Percentiles rank a stretch among this genome's conserved stretches.
These are phyloP conservation scores for Aradophagus sp. DNA, from an alignment of 1,140 invertebrate species.

Conservation along the genomic window DNA sequence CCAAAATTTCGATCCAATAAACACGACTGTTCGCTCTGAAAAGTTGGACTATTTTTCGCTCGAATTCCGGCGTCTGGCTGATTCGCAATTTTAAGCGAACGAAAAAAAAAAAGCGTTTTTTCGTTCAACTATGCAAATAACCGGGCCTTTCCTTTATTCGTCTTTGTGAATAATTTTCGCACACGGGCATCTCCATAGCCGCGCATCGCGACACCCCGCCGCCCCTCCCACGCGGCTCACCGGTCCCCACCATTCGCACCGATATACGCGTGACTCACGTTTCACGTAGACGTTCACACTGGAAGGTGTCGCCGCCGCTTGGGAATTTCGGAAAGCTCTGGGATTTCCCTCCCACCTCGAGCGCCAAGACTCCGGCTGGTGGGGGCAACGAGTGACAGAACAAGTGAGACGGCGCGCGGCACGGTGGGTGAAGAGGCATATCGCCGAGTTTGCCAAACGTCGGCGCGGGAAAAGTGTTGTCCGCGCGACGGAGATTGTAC, in stretches of 20 bases:
- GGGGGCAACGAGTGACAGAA: too few relatives aligned
- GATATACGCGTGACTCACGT: constrained; percentile 68
- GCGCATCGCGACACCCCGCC: constrained; percentile 31
- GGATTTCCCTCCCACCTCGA: constrained; percentile 63
- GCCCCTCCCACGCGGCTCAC: constrained; percentile 3
- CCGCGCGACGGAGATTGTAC: constrained; percentile 63
- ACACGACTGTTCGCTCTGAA: too few relatives aligned
- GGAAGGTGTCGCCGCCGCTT: constrained; percentile 70
- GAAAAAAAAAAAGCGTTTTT: too few relatives aligned
- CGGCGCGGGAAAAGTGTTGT: constrained; percentile 68
- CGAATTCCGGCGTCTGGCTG: too few relatives aligned
- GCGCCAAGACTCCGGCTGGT: constrained; percentile 10
- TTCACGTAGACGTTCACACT: constrained; percentile 59
- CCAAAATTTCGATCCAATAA: too few relatives aligned
- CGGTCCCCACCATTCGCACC: constrained; percentile 10
- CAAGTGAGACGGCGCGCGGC: too few relatives aligned
- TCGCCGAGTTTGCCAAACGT: constrained; percentile 38
- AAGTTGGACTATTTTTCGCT: too few relatives aligned
- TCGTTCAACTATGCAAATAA: constrained; percentile 13
- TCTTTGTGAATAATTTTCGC: constrained; percentile 49
- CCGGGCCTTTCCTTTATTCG: constrained; percentile 23
- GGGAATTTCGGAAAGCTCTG: constrained; percentile 70
- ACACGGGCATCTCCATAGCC: constrained; percentile 33
- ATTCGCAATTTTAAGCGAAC: too few relatives aligned
- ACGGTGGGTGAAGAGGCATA: too few relatives aligned